Base-by-base conservation (phyloP, 2,797 vertebrate species). In the Xiphorhynchus erythropygius region DNA sequence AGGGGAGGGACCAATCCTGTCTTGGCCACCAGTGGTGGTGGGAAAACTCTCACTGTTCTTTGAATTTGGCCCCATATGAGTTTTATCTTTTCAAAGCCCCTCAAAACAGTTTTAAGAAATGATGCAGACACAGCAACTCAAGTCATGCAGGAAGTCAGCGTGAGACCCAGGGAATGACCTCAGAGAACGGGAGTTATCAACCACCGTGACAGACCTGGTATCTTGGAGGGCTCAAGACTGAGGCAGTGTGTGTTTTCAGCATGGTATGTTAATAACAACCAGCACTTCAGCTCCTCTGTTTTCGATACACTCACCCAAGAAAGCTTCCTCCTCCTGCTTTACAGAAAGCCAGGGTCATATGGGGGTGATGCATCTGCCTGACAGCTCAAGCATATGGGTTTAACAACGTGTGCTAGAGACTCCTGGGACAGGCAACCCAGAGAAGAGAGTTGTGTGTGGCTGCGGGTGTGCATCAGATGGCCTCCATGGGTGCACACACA, bases 171-270 rank as follows among this genome's bases (percentile, higher is more conserved):
- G 32, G 75, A 87, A 65, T 55, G 67, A 93, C 67, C 63, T 77
- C 65, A 47, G 53, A 68, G 60, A 86, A 76, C 59, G 50, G 70
- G 70, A 92, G 42, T 41, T 78, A 65, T 57, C 76, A 80, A 53
- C 62, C 46, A 50, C 12, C 0, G 0, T 68, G 27, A 85, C 57
- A 84, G 53, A 75, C 56, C 57, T 67, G 50, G 24, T 90, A 17
- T 87, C 74, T 92, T 18, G 30, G 60, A 87, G 75, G 68, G 68
- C 75, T 95, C 52, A 56, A 41, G 71, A 42, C 62, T 64, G 71
- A 93, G 46, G 44, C 32, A 64, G 42, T 8, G 37, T 3, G 1
- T 50, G 32, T 85, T 89, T 89, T 79, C 64, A 80, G 33, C 0
- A 0, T 35, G 52, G 32, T 87, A 53, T 79, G 64, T 76, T 93